Base-by-base conservation (phyloP, 2,888 invertebrate genomes). In the Pyrochroa serraticornis region DNA sequence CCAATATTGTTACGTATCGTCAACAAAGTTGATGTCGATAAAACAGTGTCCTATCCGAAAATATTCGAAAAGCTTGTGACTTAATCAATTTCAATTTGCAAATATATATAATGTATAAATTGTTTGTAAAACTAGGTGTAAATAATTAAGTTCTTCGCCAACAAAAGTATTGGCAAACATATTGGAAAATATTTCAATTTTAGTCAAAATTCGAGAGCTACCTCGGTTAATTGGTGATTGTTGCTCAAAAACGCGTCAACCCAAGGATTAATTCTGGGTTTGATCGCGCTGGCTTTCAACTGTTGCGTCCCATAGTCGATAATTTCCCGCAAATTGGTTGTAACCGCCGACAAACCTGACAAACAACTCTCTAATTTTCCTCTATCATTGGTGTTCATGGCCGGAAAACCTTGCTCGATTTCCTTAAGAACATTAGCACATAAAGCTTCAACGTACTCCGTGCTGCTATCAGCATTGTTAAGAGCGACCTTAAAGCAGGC, bases 391-490 rank as follows among this genome's bases (percentile, higher is more conserved):
- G 78, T 75, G 13, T 82, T 83, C 80, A 88, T 83, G 38, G 80
- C 80, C 0, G 87, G 84, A 67, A 87, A 84, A 31, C 87, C 83
- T 42, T 84, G 82, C 44, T 83, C 83, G 12, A 90, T 90, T 74
- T 89, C 91, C 51, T 83, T 84, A 68, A 87, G 84, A 66, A 96
- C 85, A 60, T 88, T 90, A 60, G 84, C 84, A 71, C 92, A 92
- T 33, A 99, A 81, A 0, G 93, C 91, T 75, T 91, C 91, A 41
- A 96, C 87, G 79, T 95, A 95, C 75, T 96, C 95, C 61, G 90
- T 90, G 67, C 96, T 93, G 41, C 90, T 87, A 75, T 97, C 96
- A 7, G 95, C 90, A 79, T 97, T 97, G 79, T 94, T 96, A 65
- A 96, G 79, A 70, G 92, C 89, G 14, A 89, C 87, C 89, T 93